Base-by-base conservation (phyloP, 1,140 invertebrate species). In the Macrocentrus cingulum region DNA sequence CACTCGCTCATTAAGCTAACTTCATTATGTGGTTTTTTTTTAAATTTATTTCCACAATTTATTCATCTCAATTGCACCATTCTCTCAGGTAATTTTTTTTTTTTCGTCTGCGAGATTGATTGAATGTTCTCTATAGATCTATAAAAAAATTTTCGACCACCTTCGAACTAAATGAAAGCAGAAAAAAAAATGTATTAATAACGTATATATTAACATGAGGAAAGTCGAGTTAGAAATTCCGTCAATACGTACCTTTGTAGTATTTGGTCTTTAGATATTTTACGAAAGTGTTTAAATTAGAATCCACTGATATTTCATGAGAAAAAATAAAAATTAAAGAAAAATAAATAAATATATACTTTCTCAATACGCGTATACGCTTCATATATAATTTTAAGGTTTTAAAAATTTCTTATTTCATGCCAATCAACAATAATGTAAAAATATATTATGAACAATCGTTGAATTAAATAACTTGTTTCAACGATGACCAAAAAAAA, bases 291-390 rank as follows among this genome's bases (percentile, higher is more conserved):
- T 15, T n/a, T 34, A 34, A 11, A 39, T n/a, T 39, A 39, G 7
- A n/a, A 15, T 39, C 3, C 7, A 39, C 7, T 15, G 36, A 39
- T 15, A n/a, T 39, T 39, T 39, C 36, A 39, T 11, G n/a, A 34
- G 29, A 15, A n/a, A 39, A 4, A 39, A 39, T n/a, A 39, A 39
- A 13, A 39, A 29, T 29, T 39, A n/a, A 39, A 39, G 36, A 39
- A 39, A 39, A 39, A 39, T 3, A 13, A 18, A 51, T 18, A 37
- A 51, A 37, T 22, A 23, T 34, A 49, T 49, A 32, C 13, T 39
- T 15, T 39, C 8, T 34, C 8, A 48, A 49, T n/a, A 19, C 36
- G 25, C 25, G 46, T 49, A 49, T 49, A 49, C 46, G 46, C 46
- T 49, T 49, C 29, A 16, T 34, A n/a, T n/a, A 49, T 34, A 34